Conservation (phyloP, 2,888 invertebrate species). For the Plutella xylostella region DNA sequence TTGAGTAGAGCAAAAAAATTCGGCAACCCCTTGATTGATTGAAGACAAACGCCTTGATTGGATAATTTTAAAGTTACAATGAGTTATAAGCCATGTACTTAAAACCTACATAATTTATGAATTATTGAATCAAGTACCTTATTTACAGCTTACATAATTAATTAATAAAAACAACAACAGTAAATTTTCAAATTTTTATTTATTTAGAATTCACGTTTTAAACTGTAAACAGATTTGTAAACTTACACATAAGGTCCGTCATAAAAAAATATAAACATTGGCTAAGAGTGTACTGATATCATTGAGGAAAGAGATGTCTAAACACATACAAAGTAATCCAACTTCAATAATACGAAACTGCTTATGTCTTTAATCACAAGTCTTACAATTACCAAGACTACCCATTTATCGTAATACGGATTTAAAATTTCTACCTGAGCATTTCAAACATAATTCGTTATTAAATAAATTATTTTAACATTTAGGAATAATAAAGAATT, state of each 20-base stretch:
- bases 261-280: conserved; percentile 65
- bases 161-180: conserved; percentile 12
- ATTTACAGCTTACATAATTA: too few species aligned
- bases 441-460: conserved; percentile 42
- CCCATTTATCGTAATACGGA: conserved; percentile 5
- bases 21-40: too few species aligned
- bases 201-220: conserved; percentile 63
- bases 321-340: conserved; percentile 6
- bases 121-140: too few species aligned
- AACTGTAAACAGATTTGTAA: conserved; percentile 55
- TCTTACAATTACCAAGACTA: conserved; percentile 22
- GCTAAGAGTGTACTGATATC: conserved; percentile 49
- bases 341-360: not conserved
- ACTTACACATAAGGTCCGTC: conserved; percentile 58
- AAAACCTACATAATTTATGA: too few species aligned
- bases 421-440: conserved; percentile 40
- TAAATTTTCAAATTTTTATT: conserved; percentile 51
- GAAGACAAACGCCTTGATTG: too few species aligned
- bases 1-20: too few species aligned
- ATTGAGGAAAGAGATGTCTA: conserved; percentile 28
- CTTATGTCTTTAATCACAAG: conserved; percentile 26
- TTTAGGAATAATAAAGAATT: conserved; percentile 48
- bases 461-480: conserved; percentile 58
- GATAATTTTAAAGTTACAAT: too few species aligned
- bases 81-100: too few species aligned